Conservation (phyloP, 2,888 invertebrate species). For the Hypomecis punctinalis region DNA sequence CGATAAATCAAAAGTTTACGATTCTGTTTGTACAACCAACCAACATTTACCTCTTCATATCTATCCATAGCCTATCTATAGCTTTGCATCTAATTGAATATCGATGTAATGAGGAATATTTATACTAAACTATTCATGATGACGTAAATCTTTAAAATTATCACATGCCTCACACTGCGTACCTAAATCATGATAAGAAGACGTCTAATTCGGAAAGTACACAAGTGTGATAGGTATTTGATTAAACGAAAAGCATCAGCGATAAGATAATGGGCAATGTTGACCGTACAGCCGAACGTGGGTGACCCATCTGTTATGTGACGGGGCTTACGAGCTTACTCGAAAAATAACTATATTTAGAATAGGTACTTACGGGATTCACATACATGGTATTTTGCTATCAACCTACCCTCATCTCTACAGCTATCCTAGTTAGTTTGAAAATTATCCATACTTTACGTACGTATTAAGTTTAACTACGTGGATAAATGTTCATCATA, state of each 20-base stretch:
- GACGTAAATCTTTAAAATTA: constrained; percentile 29
- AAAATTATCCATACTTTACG: too few species aligned
- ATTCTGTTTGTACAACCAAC: constrained; percentile 45
- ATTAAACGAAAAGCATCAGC: constrained; percentile 30
- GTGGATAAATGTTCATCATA: too few species aligned
- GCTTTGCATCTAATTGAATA: constrained; percentile 37
- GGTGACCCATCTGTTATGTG: constrained; percentile 24
- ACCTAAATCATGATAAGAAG: constrained; percentile 41
- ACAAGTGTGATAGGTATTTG: constrained; percentile 34
- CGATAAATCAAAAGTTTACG: constrained; percentile 67
- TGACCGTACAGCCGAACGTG: constrained; percentile 30
- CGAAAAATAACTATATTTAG: too few species aligned
- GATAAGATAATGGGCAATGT: constrained; percentile 41
- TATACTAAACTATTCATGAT: constrained; percentile 24
- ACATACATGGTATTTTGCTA: neutral
- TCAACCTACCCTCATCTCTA: neutral
- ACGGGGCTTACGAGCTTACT: constrained; percentile 5
- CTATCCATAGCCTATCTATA: neutral
- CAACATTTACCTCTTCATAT: constrained; percentile 12
- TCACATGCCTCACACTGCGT: constrained; percentile 31
- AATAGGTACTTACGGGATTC: too few species aligned
- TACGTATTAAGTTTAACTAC: too few species aligned
- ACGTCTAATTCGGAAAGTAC: constrained; percentile 41
- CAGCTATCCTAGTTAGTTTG: too few species aligned
- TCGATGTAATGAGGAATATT: constrained; percentile 7